These are phyloP conservation scores for Eurosta solidaginis DNA, from an alignment of 1,140 invertebrate genomes.

Conservation along the genomic window DNA sequence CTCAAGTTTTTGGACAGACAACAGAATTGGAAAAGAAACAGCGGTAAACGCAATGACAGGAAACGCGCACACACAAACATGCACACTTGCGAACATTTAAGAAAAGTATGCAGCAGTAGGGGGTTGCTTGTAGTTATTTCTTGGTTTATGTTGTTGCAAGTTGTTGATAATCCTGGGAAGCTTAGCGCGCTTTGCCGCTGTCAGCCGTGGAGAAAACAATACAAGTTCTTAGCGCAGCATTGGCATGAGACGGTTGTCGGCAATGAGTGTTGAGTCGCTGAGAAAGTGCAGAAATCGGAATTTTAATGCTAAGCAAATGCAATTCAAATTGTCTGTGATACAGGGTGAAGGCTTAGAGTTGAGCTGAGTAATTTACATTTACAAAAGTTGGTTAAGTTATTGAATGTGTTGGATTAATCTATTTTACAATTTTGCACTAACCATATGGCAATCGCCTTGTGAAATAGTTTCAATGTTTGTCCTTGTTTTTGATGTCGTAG, in stretches of 20 bases:
- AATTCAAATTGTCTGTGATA: no score
- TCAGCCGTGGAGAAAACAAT: background rate
- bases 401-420: no score
- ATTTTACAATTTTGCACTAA: no score
- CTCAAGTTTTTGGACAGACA: slow-evolving; percentile 18
- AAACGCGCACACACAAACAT: background rate
- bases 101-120: background rate
- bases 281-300: background rate
- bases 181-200: background rate
- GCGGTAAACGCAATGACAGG: slow-evolving; percentile 14
- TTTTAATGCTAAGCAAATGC: background rate
- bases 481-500: no score
- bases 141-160: background rate
- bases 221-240: background rate
- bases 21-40: slow-evolving; percentile 21
- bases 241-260: background rate
- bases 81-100: background rate
- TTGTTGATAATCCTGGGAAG: background rate
- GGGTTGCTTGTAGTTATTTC: background rate
- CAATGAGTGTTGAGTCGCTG: background rate
- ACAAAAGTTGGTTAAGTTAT: no score
- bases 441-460: no score
- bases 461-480: no score
- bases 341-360: no score
- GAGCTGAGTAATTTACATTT: no score